These are phyloP conservation scores for Macaria liturata DNA, from an alignment of 2,888 invertebrate genomes.

Conservation along the genomic window DNA sequence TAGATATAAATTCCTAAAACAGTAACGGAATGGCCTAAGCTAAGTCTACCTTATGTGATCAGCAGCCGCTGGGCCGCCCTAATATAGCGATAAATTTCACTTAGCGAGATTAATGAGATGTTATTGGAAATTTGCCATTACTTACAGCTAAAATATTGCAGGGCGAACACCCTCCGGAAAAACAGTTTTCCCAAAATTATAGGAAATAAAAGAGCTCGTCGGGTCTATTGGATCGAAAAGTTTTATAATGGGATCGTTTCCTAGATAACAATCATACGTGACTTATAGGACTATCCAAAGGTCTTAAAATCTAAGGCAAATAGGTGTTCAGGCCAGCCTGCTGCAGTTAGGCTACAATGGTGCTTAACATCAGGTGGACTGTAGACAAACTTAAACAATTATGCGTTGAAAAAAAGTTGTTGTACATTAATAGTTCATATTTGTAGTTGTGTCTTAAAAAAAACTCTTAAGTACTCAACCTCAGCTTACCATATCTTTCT, in stretches of 20 bases:
- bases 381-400: no score
- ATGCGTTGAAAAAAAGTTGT: no score
- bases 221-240: conserved; percentile 2
- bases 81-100: conserved; percentile 81
- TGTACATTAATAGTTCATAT: no score
- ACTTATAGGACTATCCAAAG: no score
- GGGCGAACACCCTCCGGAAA: conserved; percentile 35
- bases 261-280: not conserved
- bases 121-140: conserved; percentile 76
- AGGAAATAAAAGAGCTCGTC: conserved; percentile 19
- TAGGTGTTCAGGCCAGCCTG: no score
- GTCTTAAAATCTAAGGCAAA: no score
- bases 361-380: no score
- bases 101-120: conserved; percentile 78
- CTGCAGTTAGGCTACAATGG: no score
- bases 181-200: conserved; percentile 31
- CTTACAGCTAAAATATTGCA: conserved; percentile 49
- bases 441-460: no score
- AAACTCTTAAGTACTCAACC: no score
- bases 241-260: conserved; percentile 1
- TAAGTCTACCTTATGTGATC: conserved; percentile 61
- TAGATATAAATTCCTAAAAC: not conserved
- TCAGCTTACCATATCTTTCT: no score
- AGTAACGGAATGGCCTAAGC: conserved; percentile 45
- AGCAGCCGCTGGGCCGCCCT: conserved; percentile 63